Conservation (phyloP, 2,888 invertebrate species). For the Dichetophora obliterata region DNA sequence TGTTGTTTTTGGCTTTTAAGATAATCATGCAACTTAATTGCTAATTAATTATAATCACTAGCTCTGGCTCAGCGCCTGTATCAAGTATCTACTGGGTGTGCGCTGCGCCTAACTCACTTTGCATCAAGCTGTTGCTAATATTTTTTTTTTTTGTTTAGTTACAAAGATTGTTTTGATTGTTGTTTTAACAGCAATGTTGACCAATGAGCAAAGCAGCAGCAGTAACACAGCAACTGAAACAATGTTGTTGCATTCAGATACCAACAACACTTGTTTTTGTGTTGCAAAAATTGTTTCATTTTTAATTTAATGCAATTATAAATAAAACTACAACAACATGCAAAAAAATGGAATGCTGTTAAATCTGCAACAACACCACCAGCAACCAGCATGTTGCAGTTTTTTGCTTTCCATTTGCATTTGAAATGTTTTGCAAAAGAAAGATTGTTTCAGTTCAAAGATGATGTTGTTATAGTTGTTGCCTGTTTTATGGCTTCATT, state of each 20-base stretch:
- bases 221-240: background rate
- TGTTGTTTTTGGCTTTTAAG: slow-evolving; percentile 39
- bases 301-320: slow-evolving; percentile 32
- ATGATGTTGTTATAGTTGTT: background rate
- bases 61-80: slow-evolving; percentile 22
- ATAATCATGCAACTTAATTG: slow-evolving; percentile 48
- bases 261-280: slow-evolving; percentile 1
- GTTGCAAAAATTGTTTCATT: slow-evolving; percentile 18
- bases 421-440: background rate
- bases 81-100: slow-evolving; percentile 16
- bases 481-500: slow-evolving; percentile 5
- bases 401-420: slow-evolving; percentile 13
- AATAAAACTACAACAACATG: slow-evolving; percentile 3
- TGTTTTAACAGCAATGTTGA: slow-evolving; percentile 16
- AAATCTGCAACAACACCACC: background rate
- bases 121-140: slow-evolving; percentile 15
- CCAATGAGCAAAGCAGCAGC: slow-evolving; percentile 15
- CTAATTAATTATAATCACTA: slow-evolving; percentile 46
- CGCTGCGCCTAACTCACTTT: slow-evolving; percentile 41
- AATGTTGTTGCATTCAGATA: background rate
- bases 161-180: background rate
- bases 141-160: background rate
- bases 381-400: background rate
- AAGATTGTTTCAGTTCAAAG: too few species aligned
- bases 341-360: background rate